phyloP scores from a whole-genome alignment of 2,797 vertebrate genomes.

The Rousettus madagascariensis region DNA sequence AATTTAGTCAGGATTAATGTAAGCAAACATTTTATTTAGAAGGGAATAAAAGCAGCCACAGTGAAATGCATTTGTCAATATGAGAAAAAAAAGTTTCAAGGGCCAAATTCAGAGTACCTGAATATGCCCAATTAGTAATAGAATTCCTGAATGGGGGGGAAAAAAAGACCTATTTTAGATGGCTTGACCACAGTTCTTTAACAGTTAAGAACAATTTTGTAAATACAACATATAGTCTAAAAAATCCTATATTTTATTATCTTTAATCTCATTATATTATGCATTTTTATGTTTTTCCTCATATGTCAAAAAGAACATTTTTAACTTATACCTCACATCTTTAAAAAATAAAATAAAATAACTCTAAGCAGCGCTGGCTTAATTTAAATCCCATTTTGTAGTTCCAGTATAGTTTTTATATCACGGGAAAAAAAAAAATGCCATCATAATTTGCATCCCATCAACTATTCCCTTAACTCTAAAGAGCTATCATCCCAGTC shows the following conservation, averaged over 20 bases:
- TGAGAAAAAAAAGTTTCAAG: constrained; percentile 21
- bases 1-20: constrained; percentile 35
- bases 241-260: not conserved
- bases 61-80: constrained; percentile 40
- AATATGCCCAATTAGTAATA: not conserved
- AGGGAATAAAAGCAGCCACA: constrained; percentile 17
- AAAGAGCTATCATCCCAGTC: constrained; percentile 59
- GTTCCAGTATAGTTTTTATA: constrained; percentile 61
- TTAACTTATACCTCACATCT: not conserved
- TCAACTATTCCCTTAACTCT: constrained; percentile 66
- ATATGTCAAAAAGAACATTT: constrained; percentile 11
- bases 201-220: not conserved
- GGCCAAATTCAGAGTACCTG: constrained; percentile 15
- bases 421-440: constrained; percentile 47
- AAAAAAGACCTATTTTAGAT: not conserved
- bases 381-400: constrained; percentile 59
- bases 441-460: constrained; percentile 64
- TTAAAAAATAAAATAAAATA: constrained; percentile 29
- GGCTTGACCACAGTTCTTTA: not conserved
- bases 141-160: not conserved
- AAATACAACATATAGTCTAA: not conserved
- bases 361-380: constrained; percentile 39
- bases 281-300: not conserved
- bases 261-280: not conserved
- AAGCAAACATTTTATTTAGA: constrained; percentile 63